A percentile compares a stretch with the other conserved stretches of the same genome.
These are phyloP conservation scores for Orthosia cruda DNA, from an alignment of 2,888 invertebrate species.

Conservation along the genomic window DNA sequence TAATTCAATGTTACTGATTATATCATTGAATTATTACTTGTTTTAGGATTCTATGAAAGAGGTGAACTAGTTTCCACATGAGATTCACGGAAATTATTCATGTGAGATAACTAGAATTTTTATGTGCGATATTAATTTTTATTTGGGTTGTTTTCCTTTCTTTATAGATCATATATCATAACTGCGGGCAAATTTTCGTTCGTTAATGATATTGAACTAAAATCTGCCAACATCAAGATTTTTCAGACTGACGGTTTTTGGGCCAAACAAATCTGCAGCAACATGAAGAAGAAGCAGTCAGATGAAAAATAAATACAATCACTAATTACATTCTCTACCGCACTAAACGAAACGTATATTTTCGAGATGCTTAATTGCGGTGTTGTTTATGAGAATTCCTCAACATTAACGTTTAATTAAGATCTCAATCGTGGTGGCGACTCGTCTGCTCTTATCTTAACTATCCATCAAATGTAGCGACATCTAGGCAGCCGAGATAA, in stretches of 20 bases:
- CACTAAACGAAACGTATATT: conserved; percentile 20
- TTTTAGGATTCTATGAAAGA: conserved; percentile 55
- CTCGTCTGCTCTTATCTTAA: conserved; percentile 72
- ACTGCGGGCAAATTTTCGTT: neutral
- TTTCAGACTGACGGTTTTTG: conserved; percentile 1
- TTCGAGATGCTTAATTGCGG: conserved; percentile 57
- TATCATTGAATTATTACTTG: conserved; percentile 63
- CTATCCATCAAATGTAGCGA: conserved; percentile 71
- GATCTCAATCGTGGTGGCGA: conserved; percentile 65
- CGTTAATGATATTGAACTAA: neutral
- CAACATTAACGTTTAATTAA: conserved; percentile 68
- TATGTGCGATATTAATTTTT: conserved; percentile 41
- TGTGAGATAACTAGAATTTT: conserved; percentile 45
- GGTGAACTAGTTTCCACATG: conserved; percentile 45
- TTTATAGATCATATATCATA: conserved; percentile 27
- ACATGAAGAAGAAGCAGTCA: too few relatives aligned
- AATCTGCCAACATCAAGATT: neutral
- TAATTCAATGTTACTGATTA: conserved; percentile 68
- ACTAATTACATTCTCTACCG: conserved; percentile 25
- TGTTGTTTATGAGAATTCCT: conserved; percentile 64
- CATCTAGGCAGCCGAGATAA: conserved; percentile 63
- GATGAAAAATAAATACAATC: conserved; percentile 9
- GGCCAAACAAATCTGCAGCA: too few relatives aligned
- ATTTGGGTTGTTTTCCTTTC: conserved; percentile 35
- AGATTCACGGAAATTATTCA: conserved; percentile 37